These are phyloP conservation scores for Macaria notata DNA, from an alignment of 2,888 invertebrate species.

Conservation along the genomic window DNA sequence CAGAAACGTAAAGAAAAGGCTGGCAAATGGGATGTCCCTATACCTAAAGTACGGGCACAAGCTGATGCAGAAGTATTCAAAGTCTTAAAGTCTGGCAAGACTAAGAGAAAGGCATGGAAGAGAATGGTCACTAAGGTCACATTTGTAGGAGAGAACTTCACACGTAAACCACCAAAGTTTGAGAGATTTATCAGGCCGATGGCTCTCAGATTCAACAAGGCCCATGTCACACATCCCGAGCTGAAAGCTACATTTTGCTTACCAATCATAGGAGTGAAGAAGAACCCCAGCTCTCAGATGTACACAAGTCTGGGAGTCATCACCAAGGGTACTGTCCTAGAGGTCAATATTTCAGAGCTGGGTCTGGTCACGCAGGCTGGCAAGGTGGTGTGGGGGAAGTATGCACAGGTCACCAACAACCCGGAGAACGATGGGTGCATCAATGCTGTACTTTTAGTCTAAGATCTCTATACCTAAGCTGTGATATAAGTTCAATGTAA, in stretches of 20 bases:
- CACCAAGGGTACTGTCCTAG: constrained; percentile 98
- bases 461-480: constrained; percentile 46
- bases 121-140: constrained; percentile 99
- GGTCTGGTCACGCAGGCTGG: constrained; percentile 99
- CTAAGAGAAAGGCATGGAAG: constrained; percentile 98
- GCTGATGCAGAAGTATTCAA: constrained; percentile 98
- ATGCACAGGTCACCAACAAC: constrained; percentile 99
- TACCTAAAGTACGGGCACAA: constrained; percentile 98
- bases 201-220: constrained; percentile 97
- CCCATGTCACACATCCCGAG: constrained; percentile 99
- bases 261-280: constrained; percentile 99
- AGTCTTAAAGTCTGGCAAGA: constrained; percentile 94
- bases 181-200: constrained; percentile 99
- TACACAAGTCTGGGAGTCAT: constrained; percentile 98
- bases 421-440: constrained; percentile 99
- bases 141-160: constrained; percentile 98
- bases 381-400: constrained; percentile 99
- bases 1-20: constrained; percentile 99
- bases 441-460: constrained; percentile 98
- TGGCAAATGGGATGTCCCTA: constrained; percentile 99
- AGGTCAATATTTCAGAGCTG: constrained; percentile 98
- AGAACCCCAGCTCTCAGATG: constrained; percentile 98
- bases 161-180: constrained; percentile 99
- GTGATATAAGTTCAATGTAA: constrained; percentile 1
- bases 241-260: constrained; percentile 98